phyloP scores from a whole-genome alignment of 1,140 invertebrate genomes.

The Scaptodrosophila lebanonensis region DNA sequence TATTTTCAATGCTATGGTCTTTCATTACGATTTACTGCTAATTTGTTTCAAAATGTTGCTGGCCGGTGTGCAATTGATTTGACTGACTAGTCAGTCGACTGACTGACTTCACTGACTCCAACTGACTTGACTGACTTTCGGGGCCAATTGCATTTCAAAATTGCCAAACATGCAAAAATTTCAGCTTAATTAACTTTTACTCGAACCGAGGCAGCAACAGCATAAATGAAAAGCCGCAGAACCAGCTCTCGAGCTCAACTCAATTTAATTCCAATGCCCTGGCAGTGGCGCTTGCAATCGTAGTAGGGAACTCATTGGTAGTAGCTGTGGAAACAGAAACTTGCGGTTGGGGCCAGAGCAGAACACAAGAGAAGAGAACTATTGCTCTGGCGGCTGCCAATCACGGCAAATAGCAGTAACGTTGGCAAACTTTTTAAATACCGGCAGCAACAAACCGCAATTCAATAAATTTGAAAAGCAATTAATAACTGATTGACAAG shows the following conservation, averaged over 20 bases:
- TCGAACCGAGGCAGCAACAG: slow-evolving; percentile 9
- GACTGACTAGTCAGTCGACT: too few species aligned
- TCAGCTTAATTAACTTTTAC: slow-evolving; percentile 43
- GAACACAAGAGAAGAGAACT: slow-evolving; percentile 16
- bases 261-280: too few species aligned
- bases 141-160: slow-evolving; percentile 11
- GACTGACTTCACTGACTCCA: too few species aligned
- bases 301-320: too few species aligned
- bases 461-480: slow-evolving; percentile 75
- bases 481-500: slow-evolving; percentile 76
- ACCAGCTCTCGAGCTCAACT: too few species aligned
- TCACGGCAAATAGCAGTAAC: slow-evolving; percentile 9
- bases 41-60: slow-evolving; percentile 14
- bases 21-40: slow-evolving; percentile 21
- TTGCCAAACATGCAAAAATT: slow-evolving; percentile 28
- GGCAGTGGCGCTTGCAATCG: too few species aligned
- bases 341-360: not conserved
- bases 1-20: slow-evolving; percentile 17
- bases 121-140: slow-evolving; percentile 19
- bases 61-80: slow-evolving; percentile 18
- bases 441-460: slow-evolving; percentile 48
- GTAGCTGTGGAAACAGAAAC: too few species aligned
- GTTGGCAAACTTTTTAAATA: slow-evolving; percentile 24
- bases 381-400: slow-evolving; percentile 33
- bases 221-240: too few species aligned